Percentiles rank a stretch among this genome's conserved stretches.
Conservation (phyloP, 2,113 vertebrate species). For the Rhodinocichla rosea region DNA sequence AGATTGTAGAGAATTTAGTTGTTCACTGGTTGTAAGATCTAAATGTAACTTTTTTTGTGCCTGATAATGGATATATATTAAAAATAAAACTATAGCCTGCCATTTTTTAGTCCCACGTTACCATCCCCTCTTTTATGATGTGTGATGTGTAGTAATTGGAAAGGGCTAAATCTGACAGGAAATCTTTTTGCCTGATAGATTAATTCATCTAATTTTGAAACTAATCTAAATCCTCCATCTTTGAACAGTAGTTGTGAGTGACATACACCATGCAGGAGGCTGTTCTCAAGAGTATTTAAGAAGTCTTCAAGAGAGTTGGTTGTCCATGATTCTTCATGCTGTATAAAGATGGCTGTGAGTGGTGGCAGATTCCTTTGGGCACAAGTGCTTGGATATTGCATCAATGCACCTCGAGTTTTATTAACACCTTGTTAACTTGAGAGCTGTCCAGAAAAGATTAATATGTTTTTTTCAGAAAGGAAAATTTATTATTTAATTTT, state of each 20-base stretch:
- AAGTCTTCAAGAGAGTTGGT: neutral
- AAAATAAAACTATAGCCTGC: neutral
- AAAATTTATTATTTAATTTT: slow-evolving; percentile 67
- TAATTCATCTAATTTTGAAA: neutral
- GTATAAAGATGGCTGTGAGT: neutral
- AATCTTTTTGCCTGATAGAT: neutral
- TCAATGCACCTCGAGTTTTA: slow-evolving; percentile 57
- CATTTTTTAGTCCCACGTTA: neutral
- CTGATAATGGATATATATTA: neutral
- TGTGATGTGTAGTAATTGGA: neutral
- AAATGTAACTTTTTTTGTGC: neutral
- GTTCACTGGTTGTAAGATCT: neutral
- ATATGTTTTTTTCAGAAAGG: slow-evolving; percentile 49
- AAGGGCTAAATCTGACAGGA: neutral
- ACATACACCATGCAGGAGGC: neutral
- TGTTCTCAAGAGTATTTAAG: neutral
- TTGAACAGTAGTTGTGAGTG: neutral
- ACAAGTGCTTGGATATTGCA: slow-evolving; percentile 55
- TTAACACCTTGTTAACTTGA: slow-evolving; percentile 81
- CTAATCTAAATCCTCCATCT: neutral
- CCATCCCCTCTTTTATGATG: neutral
- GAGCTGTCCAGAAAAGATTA: slow-evolving; percentile 68
- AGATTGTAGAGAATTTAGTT: neutral
- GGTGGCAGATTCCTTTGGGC: slow-evolving; percentile 39
- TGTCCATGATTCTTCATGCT: neutral